These are phyloP conservation scores for Fistularia commersonii DNA, from an alignment of 2,797 vertebrate species.

Conservation along the genomic window DNA sequence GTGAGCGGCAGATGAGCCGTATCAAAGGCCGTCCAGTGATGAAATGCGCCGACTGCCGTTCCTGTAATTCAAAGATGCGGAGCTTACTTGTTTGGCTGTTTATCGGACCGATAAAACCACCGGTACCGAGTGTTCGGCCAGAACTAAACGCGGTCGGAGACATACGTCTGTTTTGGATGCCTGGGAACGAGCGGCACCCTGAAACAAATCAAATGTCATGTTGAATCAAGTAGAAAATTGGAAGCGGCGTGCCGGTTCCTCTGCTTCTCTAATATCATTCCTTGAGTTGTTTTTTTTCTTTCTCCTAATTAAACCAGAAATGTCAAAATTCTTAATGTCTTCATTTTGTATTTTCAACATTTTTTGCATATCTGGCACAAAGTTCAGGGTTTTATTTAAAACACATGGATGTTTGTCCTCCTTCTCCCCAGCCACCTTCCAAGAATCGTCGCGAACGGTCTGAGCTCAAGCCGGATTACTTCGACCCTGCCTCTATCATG, in stretches of 20 bases:
- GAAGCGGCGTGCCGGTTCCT: conserved; percentile 26
- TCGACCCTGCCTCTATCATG: conserved; percentile 99
- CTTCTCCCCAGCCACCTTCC: conserved; percentile 86
- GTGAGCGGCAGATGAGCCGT: no score
- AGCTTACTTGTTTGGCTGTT: conserved; percentile 31
- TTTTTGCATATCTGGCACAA: no score
- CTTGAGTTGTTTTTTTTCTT: conserved; percentile 5
- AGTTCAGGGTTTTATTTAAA: no score
- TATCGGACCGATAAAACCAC: conserved; percentile 29
- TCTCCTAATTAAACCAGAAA: conserved; percentile 6
- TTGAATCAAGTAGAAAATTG: conserved; percentile 40
- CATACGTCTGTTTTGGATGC: conserved; percentile 41
- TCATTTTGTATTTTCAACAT: not conserved
- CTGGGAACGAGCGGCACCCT: not conserved
- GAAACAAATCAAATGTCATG: conserved; percentile 37
- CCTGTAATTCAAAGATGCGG: conserved; percentile 22
- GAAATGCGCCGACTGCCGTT: conserved; percentile 5
- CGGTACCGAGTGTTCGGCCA: conserved; percentile 28
- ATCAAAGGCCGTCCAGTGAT: no score
- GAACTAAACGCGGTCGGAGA: conserved; percentile 27
- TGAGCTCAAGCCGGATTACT: conserved; percentile 98
- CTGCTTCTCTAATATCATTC: conserved; percentile 12
- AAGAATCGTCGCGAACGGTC: conserved; percentile 98
- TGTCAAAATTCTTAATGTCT: not conserved
- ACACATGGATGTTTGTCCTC: no score